Evolutionary conservation across 1,140 invertebrate species (phyloP).

Genomic region (Drosophila gunungcola): DNA sequence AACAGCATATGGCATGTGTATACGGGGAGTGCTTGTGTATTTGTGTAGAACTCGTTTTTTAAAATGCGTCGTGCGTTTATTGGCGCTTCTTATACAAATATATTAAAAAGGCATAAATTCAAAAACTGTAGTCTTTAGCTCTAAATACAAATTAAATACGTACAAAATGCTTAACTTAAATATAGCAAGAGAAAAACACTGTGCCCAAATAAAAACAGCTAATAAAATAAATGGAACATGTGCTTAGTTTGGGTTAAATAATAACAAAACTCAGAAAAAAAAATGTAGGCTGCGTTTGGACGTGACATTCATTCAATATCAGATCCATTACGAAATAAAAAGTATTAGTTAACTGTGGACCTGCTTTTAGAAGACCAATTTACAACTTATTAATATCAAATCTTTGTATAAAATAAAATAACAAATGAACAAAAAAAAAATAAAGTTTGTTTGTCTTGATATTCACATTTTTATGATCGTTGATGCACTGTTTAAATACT

Average conservation of each 20-base stretch:
- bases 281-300: background rate
- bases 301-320: background rate
- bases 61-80: conserved; percentile 73
- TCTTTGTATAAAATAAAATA: background rate
- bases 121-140: conserved; percentile 45
- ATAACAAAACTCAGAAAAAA: conserved; percentile 7
- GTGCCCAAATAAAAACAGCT: conserved; percentile 9
- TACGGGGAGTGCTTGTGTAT: conserved; percentile 11
- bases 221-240: conserved; percentile 40
- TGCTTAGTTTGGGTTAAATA: conserved; percentile 35
- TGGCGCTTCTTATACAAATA: conserved; percentile 44
- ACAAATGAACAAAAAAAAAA: background rate
- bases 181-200: conserved; percentile 24
- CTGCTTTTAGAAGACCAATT: background rate
- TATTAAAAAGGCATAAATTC: conserved; percentile 23
- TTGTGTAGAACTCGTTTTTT: conserved; percentile 68
- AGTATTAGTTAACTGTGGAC: background rate
- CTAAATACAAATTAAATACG: conserved; percentile 51
- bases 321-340: background rate
- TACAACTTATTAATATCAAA: too few species aligned
- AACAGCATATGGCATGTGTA: conserved; percentile 17
- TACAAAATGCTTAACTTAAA: conserved; percentile 43
- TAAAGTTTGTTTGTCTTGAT: background rate
- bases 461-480: background rate
- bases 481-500: too few species aligned